These are phyloP conservation scores for Luehdorfia chinensis DNA, from an alignment of 1,140 invertebrate species.

Conservation along the genomic window DNA sequence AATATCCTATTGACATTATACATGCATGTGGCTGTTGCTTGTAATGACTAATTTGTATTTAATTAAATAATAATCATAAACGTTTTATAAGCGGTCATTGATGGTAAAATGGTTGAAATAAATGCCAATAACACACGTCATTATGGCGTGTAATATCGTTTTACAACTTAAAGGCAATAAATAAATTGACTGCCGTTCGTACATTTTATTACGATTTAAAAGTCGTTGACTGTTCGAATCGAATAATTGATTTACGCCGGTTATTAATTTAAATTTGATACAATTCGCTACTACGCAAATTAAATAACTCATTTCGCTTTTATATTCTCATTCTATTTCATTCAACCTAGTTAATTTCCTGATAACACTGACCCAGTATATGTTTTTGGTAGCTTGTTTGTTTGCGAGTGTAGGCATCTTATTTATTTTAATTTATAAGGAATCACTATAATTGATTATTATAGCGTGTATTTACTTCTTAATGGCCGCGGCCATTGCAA, in stretches of 20 bases:
- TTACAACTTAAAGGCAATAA: slow-evolving; percentile 75
- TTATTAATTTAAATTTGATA: slow-evolving; percentile 71
- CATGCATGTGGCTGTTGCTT: slow-evolving; percentile 14
- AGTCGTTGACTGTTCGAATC: slow-evolving; percentile 71
- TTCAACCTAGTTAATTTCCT: slow-evolving; percentile 11
- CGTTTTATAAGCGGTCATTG: slow-evolving; percentile 53
- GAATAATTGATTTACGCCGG: slow-evolving; percentile 73
- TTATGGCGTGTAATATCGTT: slow-evolving; percentile 73
- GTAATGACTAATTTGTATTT: slow-evolving; percentile 46
- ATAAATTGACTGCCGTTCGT: slow-evolving; percentile 74
- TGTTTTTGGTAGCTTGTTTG: neutral
- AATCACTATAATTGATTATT: too few species aligned
- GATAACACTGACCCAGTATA: neutral
- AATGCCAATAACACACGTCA: slow-evolving; percentile 73
- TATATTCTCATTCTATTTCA: slow-evolving; percentile 25
- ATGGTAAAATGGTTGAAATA: slow-evolving; percentile 67
- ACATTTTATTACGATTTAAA: slow-evolving; percentile 76
- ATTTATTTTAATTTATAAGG: too few species aligned
- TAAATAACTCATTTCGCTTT: slow-evolving; percentile 37
- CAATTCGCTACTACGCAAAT: slow-evolving; percentile 63
- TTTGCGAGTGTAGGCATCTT: too few species aligned
- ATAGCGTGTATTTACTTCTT: too few species aligned
- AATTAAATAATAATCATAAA: slow-evolving; percentile 67
- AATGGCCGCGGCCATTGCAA: too few species aligned
- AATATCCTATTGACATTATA: too few species aligned